These are phyloP conservation scores for Muricea muricata DNA, from an alignment of 92 coral and sea anemone genomes.

Conservation along the genomic window DNA sequence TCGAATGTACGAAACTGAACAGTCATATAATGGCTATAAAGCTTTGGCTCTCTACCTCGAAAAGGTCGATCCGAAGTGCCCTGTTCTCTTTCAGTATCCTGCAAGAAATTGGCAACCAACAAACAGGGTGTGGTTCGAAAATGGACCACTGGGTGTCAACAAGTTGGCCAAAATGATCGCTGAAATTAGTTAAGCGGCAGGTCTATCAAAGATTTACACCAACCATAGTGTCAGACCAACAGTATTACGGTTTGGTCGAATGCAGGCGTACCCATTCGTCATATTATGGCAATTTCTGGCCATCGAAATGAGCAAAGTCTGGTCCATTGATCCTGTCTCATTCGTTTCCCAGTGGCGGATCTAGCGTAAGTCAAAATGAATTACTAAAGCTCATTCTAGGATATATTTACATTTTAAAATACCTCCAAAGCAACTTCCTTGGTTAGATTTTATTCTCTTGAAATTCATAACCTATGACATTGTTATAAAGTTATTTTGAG, in stretches of 20 bases:
- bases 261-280: neutral
- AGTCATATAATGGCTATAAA: neutral
- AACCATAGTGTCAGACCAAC: neutral
- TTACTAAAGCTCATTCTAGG: too few relatives aligned
- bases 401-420: too few relatives aligned
- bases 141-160: neutral
- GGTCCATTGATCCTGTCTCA: too few relatives aligned
- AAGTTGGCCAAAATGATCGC: neutral
- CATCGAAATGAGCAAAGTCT: slow-evolving; percentile 21
- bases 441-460: too few relatives aligned
- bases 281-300: slow-evolving; percentile 20
- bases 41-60: neutral
- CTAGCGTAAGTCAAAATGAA: too few relatives aligned
- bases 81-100: neutral
- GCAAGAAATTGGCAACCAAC: neutral
- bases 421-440: too few relatives aligned
- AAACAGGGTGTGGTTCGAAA: neutral
- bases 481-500: too few relatives aligned
- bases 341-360: too few relatives aligned
- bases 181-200: neutral
- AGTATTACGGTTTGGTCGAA: neutral
- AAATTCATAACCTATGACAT: too few relatives aligned
- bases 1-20: slow-evolving; percentile 55
- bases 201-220: neutral
- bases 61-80: neutral